Evolutionary conservation across 2,888 invertebrate genomes (phyloP), one percentile per base, ranked within the genome.

Genomic region (Andricus curvator): DNA sequence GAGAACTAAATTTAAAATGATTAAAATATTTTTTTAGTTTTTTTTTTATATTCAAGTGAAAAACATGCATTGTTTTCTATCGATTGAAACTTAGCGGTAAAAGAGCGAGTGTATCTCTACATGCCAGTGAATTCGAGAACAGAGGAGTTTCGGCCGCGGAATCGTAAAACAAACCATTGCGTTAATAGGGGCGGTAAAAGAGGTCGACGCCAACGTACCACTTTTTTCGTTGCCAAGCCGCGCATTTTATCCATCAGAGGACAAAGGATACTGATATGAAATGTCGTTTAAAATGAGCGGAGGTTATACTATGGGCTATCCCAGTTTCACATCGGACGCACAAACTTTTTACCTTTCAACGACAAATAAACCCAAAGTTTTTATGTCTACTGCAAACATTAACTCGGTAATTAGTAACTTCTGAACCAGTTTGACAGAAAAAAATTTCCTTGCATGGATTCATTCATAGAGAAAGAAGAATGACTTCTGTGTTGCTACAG

Each of bases 221-320:
- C 22, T 60, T 64, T 62, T 64, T 29, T 29, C 29, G 64, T 64
- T 64, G 29, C 64, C 29, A 64, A 29, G 64, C 64, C 60, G 2
- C 17, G 15, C 64, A 29, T 64, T 64, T 60, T 29, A 64, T 29
- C 5, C 64, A 64, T 64, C 64, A 64, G 29, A 64, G 29, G 17
- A 64, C 64, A 64, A 64, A 64, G 29, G 17, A 64, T 64, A n/a
- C 67, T 37, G 41, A 41, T 67, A 41, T 41, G 22, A 67, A 41
- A 67, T 67, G 22, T 67, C 25, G 25, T 64, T 64, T 64, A 17
- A 64, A 62, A 64, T 67, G 37, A 44, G 41, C 41, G 5, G 13
- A 67, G 41, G 67, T 67, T 67, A 44, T 67, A 2, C 41, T 41
- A 22, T 29, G 13, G 13, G 22, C 0, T 62, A 60, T 22, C 8